These are phyloP conservation scores for Dendrocincla tyrannina DNA, from an alignment of 2,797 vertebrate species.

Conservation along the genomic window DNA sequence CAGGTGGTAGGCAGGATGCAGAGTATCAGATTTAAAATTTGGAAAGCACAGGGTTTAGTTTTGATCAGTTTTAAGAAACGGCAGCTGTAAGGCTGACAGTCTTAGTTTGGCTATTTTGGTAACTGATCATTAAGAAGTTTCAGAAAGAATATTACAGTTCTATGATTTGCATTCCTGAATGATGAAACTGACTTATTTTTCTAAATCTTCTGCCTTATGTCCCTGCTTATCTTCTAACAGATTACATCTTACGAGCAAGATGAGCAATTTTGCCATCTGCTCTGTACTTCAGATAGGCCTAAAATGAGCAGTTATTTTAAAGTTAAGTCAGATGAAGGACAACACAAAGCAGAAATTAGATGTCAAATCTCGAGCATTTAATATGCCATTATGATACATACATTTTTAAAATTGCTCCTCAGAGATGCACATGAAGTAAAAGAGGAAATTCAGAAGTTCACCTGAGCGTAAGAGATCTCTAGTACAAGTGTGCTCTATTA, in stretches of 20 bases:
- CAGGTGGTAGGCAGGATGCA: neutral
- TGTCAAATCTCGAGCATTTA: neutral
- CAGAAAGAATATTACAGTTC: constrained; percentile 3
- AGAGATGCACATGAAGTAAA: neutral
- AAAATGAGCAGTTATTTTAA: constrained; percentile 23
- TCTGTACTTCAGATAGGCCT: neutral
- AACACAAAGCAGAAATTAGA: neutral
- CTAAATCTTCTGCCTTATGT: neutral
- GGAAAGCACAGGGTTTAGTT: neutral
- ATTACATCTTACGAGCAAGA: neutral
- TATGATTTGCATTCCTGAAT: constrained; percentile 32
- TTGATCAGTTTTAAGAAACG: constrained; percentile 18
- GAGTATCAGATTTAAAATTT: neutral
- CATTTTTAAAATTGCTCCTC: neutral
- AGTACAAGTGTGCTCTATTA: neutral
- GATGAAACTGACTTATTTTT: constrained; percentile 14
- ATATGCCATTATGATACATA: neutral
- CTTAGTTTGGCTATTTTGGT: constrained; percentile 37
- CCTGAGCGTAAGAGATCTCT: fast-evolving
- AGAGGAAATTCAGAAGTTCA: neutral
- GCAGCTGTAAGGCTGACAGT: constrained; percentile 46
- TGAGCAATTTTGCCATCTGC: constrained; percentile 1
- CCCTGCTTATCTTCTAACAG: neutral
- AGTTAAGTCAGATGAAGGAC: constrained; percentile 1
- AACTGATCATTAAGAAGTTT: constrained; percentile 43